Conservation (phyloP, 2,113 vertebrate genomes). For the Eclectus roratus region DNA sequence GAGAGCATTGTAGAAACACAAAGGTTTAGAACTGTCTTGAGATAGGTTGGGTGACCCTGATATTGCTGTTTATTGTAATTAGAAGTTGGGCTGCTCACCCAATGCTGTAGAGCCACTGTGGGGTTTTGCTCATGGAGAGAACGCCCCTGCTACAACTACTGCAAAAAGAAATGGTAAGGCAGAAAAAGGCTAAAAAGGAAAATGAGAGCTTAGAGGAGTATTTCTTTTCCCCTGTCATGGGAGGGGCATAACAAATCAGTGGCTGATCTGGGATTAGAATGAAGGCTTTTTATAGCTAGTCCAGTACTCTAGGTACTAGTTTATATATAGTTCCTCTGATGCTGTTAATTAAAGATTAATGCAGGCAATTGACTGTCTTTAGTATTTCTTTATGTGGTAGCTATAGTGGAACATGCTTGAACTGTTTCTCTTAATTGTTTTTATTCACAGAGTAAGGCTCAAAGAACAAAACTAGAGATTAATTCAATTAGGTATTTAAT, state of each 20-base stretch:
- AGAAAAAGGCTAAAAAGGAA: not conserved
- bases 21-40: not conserved
- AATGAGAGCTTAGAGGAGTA: not conserved
- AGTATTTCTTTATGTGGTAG: not conserved
- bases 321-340: not conserved
- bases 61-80: not conserved
- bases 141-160: not conserved
- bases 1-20: not conserved
- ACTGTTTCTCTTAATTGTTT: not conserved
- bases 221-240: not conserved
- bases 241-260: not conserved
- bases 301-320: not conserved
- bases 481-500: not conserved
- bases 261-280: not conserved
- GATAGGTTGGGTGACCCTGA: not conserved
- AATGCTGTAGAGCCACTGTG: accelerated
- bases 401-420: not conserved
- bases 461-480: not conserved
- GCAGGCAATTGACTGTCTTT: not conserved
- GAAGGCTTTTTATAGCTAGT: not conserved
- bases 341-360: not conserved
- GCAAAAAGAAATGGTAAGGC: not conserved
- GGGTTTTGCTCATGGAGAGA: not conserved
- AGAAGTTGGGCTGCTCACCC: not conserved
- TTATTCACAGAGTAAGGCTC: not conserved